A percentile compares a stretch with the other conserved stretches of the same genome.
These are phyloP conservation scores for Busseola fusca DNA, from an alignment of 2,888 invertebrate genomes.

Conservation along the genomic window DNA sequence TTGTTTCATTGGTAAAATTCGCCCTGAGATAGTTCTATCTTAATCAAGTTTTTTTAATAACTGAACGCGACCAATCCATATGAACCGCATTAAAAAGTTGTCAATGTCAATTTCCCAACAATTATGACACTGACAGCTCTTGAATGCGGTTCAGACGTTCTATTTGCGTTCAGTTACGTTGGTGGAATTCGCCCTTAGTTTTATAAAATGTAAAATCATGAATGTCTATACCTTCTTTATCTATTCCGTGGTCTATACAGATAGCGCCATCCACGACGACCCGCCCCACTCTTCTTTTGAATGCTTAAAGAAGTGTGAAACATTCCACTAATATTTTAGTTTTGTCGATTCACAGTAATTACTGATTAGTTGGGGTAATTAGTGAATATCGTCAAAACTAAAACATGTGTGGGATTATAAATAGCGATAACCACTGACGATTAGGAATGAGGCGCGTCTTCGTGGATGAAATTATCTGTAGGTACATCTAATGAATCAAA, in stretches of 20 bases:
- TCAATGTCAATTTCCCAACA: neutral
- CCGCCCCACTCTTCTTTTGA: too few species aligned
- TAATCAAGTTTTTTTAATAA: neutral
- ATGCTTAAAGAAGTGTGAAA: too few species aligned
- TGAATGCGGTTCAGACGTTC: neutral
- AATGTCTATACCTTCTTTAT: neutral
- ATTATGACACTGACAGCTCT: neutral
- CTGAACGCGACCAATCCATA: neutral
- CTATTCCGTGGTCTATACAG: too few species aligned
- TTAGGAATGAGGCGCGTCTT: too few species aligned
- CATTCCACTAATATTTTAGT: too few species aligned
- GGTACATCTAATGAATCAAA: neutral
- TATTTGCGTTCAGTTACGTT: neutral
- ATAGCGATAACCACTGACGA: too few species aligned
- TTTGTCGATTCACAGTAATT: too few species aligned
- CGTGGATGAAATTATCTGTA: too few species aligned
- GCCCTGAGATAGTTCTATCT: neutral
- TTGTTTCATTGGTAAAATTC: neutral
- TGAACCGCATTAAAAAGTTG: neutral
- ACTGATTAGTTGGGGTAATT: too few species aligned
- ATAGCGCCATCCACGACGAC: too few species aligned
- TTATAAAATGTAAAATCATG: neutral
- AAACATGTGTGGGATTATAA: too few species aligned
- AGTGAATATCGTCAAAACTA: too few species aligned
- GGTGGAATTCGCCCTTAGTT: neutral